These are phyloP conservation scores for Sphaeridia pumilis DNA, from an alignment of 2,888 invertebrate species.

Conservation along the genomic window DNA sequence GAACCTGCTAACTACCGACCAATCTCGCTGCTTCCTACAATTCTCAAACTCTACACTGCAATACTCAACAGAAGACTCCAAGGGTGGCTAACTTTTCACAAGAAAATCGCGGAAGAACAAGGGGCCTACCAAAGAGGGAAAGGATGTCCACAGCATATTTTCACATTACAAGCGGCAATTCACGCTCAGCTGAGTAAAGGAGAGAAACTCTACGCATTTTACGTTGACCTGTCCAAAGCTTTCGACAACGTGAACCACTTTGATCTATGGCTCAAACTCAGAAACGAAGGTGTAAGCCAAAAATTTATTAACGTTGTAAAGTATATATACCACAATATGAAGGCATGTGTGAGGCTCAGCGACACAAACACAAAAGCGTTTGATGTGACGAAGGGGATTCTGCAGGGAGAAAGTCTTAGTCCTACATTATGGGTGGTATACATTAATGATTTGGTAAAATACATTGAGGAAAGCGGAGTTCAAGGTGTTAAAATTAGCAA, in stretches of 20 bases:
- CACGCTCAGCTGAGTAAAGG: too few relatives aligned
- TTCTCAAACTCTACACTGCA: too few relatives aligned
- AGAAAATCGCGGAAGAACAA: background rate
- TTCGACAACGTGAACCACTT: background rate
- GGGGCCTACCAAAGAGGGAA: background rate
- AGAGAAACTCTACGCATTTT: background rate
- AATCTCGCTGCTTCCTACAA: too few relatives aligned
- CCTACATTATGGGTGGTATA: background rate
- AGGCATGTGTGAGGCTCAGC: background rate
- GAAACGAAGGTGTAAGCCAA: background rate
- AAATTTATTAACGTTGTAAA: background rate
- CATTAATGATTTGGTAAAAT: background rate
- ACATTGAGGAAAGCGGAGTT: background rate
- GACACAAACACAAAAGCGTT: background rate
- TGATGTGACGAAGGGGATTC: background rate
- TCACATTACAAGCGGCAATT: background rate
- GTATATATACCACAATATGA: background rate
- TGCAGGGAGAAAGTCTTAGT: slow-evolving; percentile 1
- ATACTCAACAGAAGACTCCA: background rate
- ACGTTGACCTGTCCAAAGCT: background rate
- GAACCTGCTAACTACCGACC: too few relatives aligned
- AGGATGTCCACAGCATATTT: background rate
- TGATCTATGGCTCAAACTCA: background rate
- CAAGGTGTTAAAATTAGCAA: background rate
- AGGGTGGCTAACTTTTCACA: background rate